phyloP scores from a whole-genome alignment of 2,113 vertebrate species.

The Tragelaphus imberbis region DNA sequence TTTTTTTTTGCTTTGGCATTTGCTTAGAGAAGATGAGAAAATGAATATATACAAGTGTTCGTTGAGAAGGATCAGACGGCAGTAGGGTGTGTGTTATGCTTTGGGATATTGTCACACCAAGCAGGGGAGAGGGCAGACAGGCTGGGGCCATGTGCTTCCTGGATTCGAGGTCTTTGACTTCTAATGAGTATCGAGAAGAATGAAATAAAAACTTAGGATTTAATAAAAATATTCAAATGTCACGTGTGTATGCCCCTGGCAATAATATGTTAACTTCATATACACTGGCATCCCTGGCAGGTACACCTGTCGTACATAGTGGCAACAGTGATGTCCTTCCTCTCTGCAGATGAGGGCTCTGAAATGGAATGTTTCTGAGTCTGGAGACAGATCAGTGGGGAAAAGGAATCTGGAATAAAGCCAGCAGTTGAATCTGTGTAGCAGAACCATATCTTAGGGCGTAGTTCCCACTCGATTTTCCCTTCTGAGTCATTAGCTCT shows the following conservation, averaged over 20 bases:
- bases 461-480: neutral
- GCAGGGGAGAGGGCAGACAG: neutral
- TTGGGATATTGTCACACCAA: too few relatives aligned
- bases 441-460: neutral
- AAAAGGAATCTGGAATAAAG: neutral
- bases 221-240: neutral
- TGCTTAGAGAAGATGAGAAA: neutral
- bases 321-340: too few relatives aligned
- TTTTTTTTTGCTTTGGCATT: neutral
- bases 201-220: neutral
- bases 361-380: neutral
- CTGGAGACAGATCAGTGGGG: neutral
- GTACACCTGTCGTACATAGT: rapidly evolving
- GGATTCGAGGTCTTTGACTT: neutral
- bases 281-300: too few relatives aligned
- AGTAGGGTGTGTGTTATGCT: neutral
- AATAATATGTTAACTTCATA: neutral
- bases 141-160: neutral
- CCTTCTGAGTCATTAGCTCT: neutral
- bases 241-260: neutral
- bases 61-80: neutral
- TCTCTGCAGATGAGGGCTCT: neutral
- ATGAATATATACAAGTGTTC: too few relatives aligned
- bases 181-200: neutral
- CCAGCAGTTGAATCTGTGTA: neutral